These are phyloP conservation scores for Barnardius zonarius DNA, from an alignment of 2,113 vertebrate species.

Conservation along the genomic window DNA sequence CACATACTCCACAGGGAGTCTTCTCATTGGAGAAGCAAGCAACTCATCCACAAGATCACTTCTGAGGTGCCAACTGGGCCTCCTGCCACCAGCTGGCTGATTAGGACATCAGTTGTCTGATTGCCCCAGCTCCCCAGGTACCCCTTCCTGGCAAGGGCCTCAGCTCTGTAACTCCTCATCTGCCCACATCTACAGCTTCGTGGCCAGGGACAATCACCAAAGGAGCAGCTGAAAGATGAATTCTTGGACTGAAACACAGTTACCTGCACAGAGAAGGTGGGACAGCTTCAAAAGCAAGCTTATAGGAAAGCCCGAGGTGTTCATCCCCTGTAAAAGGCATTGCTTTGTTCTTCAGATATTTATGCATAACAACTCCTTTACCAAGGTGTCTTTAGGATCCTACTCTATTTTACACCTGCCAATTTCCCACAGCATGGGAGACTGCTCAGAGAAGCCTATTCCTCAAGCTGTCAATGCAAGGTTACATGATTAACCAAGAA, in stretches of 20 bases:
- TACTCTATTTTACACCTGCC: neutral
- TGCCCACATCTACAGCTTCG: neutral
- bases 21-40: neutral
- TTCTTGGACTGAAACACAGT: neutral
- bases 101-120: neutral
- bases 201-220: neutral
- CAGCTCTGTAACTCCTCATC: neutral
- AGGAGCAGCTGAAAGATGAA: neutral
- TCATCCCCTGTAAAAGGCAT: neutral
- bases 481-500: neutral
- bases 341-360: neutral
- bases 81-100: neutral
- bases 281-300: neutral
- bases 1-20: neutral
- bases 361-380: neutral
- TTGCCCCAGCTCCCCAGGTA: neutral
- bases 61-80: neutral
- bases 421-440: neutral
- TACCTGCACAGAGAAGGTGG: neutral
- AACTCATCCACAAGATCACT: neutral
- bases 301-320: fast-evolving
- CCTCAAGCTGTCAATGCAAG: neutral
- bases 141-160: neutral
- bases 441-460: neutral
- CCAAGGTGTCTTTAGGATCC: neutral